Percentiles rank a stretch among this genome's conserved stretches.
These are phyloP conservation scores for Hermaeophaga mercurialis DNA, from an alignment of 2,888 invertebrate species.

Conservation along the genomic window DNA sequence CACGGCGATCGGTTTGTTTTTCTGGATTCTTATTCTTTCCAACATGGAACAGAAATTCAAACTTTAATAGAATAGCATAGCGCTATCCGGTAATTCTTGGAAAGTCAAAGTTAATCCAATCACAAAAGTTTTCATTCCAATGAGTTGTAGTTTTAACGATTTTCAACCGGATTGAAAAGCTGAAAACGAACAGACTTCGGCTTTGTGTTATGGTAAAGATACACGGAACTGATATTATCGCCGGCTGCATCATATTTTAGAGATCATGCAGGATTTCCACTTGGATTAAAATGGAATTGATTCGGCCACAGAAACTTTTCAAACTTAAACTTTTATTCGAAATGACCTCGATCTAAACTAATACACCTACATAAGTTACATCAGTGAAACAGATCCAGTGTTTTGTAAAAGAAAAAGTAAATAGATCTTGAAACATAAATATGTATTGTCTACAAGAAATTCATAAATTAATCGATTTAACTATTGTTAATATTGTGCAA, in stretches of 20 bases:
- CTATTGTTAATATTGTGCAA: too few species aligned
- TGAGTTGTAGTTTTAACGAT: conserved; percentile 25
- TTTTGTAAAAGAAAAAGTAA: too few species aligned
- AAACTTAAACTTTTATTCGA: not conserved
- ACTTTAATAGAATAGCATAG: conserved; percentile 31
- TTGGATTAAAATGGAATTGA: conserved; percentile 24
- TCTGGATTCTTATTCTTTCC: conserved; percentile 9
- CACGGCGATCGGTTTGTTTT: not conserved
- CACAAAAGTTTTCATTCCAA: conserved; percentile 33
- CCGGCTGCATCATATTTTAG: conserved; percentile 27
- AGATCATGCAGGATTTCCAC: conserved; percentile 25
- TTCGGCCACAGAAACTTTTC: not conserved
- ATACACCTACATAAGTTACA: too few species aligned
- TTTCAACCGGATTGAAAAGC: conserved; percentile 33
- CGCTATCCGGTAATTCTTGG: conserved; percentile 29
- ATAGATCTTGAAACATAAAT: too few species aligned
- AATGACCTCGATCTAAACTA: not conserved
- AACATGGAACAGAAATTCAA: conserved; percentile 16
- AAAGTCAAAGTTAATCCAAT: conserved; percentile 36
- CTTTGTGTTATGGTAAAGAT: conserved; percentile 29
- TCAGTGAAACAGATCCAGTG: too few species aligned
- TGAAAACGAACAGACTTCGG: conserved; percentile 29
- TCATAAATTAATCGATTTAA: too few species aligned
- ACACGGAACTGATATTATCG: conserved; percentile 31
- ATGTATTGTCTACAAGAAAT: too few species aligned